A percentile compares a stretch with the other conserved stretches of the same genome.
Conservation (phyloP, 1,140 invertebrate species). For the Scylla paramamosain region DNA sequence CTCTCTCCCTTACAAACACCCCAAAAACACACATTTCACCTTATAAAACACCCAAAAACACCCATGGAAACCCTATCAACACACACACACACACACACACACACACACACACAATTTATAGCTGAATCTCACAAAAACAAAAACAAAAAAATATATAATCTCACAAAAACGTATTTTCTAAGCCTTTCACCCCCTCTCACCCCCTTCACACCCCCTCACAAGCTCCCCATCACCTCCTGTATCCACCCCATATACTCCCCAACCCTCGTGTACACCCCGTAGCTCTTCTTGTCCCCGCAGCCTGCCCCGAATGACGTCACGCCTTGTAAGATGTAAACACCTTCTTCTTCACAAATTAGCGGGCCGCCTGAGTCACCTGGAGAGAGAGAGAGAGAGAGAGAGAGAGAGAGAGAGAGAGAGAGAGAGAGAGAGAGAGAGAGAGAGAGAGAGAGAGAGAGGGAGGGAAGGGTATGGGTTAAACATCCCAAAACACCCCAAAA, state of each 20-base stretch:
- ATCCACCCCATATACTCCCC: conserved; percentile 94
- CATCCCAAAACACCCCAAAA: too few relatives aligned
- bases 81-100: neutral
- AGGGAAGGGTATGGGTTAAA: too few relatives aligned
- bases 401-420: neutral
- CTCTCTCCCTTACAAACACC: neutral
- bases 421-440: neutral
- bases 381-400: conserved; percentile 76
- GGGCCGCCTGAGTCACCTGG: conserved; percentile 88
- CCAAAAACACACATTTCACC: too few relatives aligned
- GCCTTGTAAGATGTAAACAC: conserved; percentile 88
- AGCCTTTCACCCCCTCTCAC: neutral
- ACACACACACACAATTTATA: neutral
- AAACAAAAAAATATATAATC: too few relatives aligned
- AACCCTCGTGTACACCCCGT: conserved; percentile 94
- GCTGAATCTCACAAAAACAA: too few relatives aligned
- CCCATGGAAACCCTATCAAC: neutral
- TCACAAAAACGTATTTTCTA: too few relatives aligned
- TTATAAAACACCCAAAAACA: neutral
- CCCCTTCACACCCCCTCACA: neutral
- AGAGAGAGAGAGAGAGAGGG: neutral
- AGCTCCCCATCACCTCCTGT: conserved; percentile 19
- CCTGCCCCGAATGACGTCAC: conserved; percentile 97
- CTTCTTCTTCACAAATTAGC: conserved; percentile 82
- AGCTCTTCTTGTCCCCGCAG: conserved; percentile 93